Conservation (phyloP, 2,113 vertebrate genomes). For the Lipophrys pholis region DNA sequence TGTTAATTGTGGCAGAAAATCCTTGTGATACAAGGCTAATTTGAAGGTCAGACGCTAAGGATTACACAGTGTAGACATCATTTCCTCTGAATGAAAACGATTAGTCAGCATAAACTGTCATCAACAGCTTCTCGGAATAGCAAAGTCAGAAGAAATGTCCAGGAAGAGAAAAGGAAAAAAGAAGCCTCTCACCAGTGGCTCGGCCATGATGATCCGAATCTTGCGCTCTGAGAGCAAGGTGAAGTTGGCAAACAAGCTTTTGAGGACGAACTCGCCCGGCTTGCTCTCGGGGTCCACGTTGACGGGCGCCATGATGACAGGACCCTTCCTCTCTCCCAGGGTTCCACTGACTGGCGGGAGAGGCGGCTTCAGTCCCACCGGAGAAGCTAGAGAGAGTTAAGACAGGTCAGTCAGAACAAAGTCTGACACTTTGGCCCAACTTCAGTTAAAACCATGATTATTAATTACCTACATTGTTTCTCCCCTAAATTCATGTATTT, state of each 20-base stretch:
- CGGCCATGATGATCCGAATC: slow-evolving; percentile 99
- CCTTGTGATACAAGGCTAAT: background rate
- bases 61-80: background rate
- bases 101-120: background rate
- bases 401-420: slow-evolving; percentile 10
- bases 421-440: background rate
- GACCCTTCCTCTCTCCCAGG: slow-evolving; percentile 91
- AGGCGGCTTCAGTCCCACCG: slow-evolving; percentile 91
- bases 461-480: too few relatives aligned
- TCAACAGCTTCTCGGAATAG: slow-evolving; percentile 16
- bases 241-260: slow-evolving; percentile 98
- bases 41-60: background rate
- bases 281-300: slow-evolving; percentile 97
- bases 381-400: slow-evolving; percentile 86
- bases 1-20: background rate
- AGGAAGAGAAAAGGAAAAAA: background rate
- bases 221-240: slow-evolving; percentile 95
- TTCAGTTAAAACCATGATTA: background rate
- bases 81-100: background rate
- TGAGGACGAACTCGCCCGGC: slow-evolving; percentile 97
- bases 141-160: slow-evolving; percentile 1
- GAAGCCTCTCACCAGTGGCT: slow-evolving; percentile 90
- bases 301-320: slow-evolving; percentile 93
- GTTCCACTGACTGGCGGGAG: slow-evolving; percentile 87
- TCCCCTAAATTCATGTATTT: too few relatives aligned